Evolutionary conservation across 1,140 invertebrate genomes (phyloP), one percentile per base, ranked within the genome.

Genomic region (Anagrus nilaparvatae): DNA sequence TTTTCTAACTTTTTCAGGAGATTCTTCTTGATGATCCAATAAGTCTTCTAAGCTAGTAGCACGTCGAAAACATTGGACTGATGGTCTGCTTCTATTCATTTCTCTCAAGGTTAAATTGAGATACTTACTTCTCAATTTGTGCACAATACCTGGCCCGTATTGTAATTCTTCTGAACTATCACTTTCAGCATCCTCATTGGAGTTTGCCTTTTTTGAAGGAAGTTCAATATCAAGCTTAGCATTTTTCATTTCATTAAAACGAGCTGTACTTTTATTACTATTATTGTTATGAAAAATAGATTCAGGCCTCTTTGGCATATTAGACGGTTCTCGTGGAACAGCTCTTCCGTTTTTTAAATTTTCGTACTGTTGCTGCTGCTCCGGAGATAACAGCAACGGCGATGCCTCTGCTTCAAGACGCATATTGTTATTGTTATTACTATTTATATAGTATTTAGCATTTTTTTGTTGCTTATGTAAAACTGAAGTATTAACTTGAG

Each of bases 101-200:
- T 85, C 81, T 7, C 85, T 70, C 35, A 87, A 62, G 2, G 84
- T 83, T 25, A 91, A 68, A 55, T 82, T 87, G 41, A 91, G 71
- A 59, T 89, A 91, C 52, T 84, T 82, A 55, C 82, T 83, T 55
- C 85, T 80, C 30, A 92, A 69, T 54, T 82, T 83, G 50, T 84
- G 87, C 4, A 94, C 89, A 53, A 94, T 92, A 6, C 89, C 89
- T 8, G 89, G 89, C 0, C 89, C 89, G 67, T 93, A 94, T 50
- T 83, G 80, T 14, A 91, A 61, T 54, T 91, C 88, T 65, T 90
- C 85, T 37, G 70, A 78, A 46, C 70, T 74, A 53, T 76, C 74
- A 38, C 73, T 73, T 34, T 73, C 69, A 39, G 58, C 61, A 34
- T 65, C 59, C 45, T 69, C 56, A 28, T 21, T 29, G 32, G 5